phyloP scores from a whole-genome alignment of 1,140 invertebrate species.

The Linepithema humile region DNA sequence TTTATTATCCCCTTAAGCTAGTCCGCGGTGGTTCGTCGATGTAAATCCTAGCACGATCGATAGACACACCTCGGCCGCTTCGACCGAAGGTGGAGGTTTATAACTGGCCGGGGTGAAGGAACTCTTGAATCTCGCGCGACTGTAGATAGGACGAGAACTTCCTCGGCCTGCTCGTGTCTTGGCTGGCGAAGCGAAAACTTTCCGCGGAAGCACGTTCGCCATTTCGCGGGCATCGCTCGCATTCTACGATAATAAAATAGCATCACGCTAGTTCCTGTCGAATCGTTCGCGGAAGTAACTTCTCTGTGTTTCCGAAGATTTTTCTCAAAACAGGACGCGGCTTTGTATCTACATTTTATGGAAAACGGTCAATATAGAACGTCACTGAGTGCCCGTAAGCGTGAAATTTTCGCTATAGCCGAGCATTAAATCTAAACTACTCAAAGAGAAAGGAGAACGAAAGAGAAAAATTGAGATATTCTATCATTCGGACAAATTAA shows the following conservation, averaged over 20 bases:
- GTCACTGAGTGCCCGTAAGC: not conserved
- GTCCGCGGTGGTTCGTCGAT: constrained; percentile 68
- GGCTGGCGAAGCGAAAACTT: constrained; percentile 37
- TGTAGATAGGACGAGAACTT: constrained; percentile 64
- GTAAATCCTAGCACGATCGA: constrained; percentile 79
- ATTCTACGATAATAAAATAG: constrained; percentile 24
- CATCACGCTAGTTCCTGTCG: not conserved
- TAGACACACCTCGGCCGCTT: constrained; percentile 74
- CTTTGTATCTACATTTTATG: not conserved
- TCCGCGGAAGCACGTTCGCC: constrained; percentile 3
- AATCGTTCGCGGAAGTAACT: not conserved
- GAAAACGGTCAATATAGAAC: not conserved
- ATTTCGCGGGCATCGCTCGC: constrained; percentile 10
- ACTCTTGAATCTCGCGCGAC: constrained; percentile 74
- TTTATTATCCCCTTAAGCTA: constrained; percentile 75
- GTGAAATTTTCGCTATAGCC: not conserved
- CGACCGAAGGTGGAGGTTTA: constrained; percentile 76
- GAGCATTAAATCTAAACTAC: not conserved
- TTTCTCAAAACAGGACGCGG: too few species aligned
- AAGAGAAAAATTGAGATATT: not conserved
- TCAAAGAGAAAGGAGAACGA: not conserved
- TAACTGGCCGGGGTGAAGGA: constrained; percentile 80
- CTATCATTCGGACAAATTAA: not conserved
- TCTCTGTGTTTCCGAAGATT: not conserved
- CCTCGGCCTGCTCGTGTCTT: constrained; percentile 45